A percentile compares a stretch with the other conserved stretches of the same genome.
These are phyloP conservation scores for Varanus salvator DNA, from an alignment of 2,113 vertebrate species.

Conservation along the genomic window DNA sequence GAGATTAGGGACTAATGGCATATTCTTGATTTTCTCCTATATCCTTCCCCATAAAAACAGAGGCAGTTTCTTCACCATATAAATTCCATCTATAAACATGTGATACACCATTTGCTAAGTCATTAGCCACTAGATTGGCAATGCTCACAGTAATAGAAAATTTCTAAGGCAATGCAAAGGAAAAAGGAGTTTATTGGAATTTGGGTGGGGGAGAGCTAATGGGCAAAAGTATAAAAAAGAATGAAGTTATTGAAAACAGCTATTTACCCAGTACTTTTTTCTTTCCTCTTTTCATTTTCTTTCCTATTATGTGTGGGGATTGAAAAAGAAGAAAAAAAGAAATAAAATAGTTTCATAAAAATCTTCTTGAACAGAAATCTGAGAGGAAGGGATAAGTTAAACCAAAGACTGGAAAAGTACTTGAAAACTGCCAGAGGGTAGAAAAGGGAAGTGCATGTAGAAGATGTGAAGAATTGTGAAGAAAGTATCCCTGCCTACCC, in stretches of 20 bases:
- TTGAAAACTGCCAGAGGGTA: not conserved
- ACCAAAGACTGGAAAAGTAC: not conserved
- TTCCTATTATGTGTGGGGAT: constrained; percentile 18
- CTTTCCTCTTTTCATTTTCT: constrained; percentile 13
- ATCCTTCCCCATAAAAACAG: constrained; percentile 3
- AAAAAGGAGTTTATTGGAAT: not conserved
- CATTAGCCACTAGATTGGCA: constrained; percentile 17
- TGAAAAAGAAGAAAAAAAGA: not conserved
- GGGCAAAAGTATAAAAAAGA: constrained; percentile 23
- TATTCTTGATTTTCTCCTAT: not conserved
- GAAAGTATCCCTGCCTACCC: not conserved
- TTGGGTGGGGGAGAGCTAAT: constrained; percentile 6
- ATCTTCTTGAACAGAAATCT: not conserved
- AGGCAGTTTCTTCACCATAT: not conserved
- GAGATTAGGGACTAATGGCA: not conserved
- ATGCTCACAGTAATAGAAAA: constrained; percentile 16
- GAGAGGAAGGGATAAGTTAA: not conserved
- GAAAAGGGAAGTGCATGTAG: not conserved
- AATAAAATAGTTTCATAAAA: constrained; percentile 21
- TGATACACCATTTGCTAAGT: constrained; percentile 15
- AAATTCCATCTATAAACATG: constrained; percentile 5
- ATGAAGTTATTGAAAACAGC: constrained; percentile 19
- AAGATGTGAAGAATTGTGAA: not conserved
- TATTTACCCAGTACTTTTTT: constrained; percentile 4
- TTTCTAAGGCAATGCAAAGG: constrained; percentile 2